Evolutionary conservation across 2,113 vertebrate genomes (phyloP), one percentile per base, ranked within the genome.

Genomic region (Aldabrachelys gigantea): DNA sequence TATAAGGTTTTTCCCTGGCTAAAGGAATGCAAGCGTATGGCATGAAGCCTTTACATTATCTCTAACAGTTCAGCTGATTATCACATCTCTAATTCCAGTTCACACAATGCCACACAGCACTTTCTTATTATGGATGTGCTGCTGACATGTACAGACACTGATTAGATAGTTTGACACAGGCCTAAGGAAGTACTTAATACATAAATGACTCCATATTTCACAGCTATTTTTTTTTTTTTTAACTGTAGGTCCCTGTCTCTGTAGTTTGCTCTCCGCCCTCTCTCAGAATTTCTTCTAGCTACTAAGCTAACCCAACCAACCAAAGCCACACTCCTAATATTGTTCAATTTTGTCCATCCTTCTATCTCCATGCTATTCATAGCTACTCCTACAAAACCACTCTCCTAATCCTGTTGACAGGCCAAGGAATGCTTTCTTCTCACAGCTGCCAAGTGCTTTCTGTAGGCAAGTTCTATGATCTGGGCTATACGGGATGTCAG

Each of bases 81-180:
- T 98, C 97, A 88, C 97, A 91, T 92, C 95, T 97, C 97, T 95
- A 90, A 95, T 93, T 96, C 93, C 85, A 65, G 93, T 93, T 97
- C 97, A 56, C 82, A 80, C 81, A 93, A 91, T 53, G 53, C 97
- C 96, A 95, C 75, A 50, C 6, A 82, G 96, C 96, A 93, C 91
- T 89, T 97, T 98, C 98, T 98, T 96, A 96, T 97, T 97, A 94
- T 90, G 96, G 98, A 96, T 89, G 97, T 98, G 98, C 96, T 80
- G 90, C 97, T 95, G 84, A 97, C 98, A 98, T 79, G 90, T 82
- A 94, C 91, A 85, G 41, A 93, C 75, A 41, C 95, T 65, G 98
- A 98, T 98, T 97, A 98, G 98, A 98, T 92, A 97, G 96, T 85
- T 82, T 94, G 92, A 80, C 80, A 16, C 72, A 65, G 94, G 96